Base-by-base conservation (phyloP, 2,797 vertebrate species). In the Toxotes lorentzi region DNA sequence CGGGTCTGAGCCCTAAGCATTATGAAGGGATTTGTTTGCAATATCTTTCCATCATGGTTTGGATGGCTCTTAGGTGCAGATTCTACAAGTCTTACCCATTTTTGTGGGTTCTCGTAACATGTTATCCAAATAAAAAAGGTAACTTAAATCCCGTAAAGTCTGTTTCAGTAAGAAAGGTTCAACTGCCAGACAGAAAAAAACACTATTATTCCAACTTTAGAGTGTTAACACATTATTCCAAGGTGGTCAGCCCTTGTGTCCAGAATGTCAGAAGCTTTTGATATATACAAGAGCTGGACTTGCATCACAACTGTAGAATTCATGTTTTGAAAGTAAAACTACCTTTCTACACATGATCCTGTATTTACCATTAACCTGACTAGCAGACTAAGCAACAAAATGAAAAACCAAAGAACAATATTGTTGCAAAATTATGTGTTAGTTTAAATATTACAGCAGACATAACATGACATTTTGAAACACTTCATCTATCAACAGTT, bases 401-500 rank as follows among this genome's bases (percentile, higher is more conserved):
- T 0, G 32, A 17, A 5, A 30, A 73, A 51, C 53, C 7, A 57
- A 70, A 60, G 17, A 10, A 51, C 54, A 76, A 57, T 34, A 24
- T 16, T 45, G n/a, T 57, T 54, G 74, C 60, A 24, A 65, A 77
- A 71, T 65, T 38, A 81, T 7, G 21, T 60, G 60, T 72, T 47
- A 13, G 21, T 47, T 60, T 58, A 57, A 73, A 80, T 63, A 35
- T 48, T 19, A 34, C 14, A 11, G 41, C 51, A 14, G 3, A 54
- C 48, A 62, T 63, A 72, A 60, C 59, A 77, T 23, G 23, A 70
- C 38, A 54, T 65, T 56, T 64, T 27, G 47, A 74, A 83, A 53
- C 78, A 75, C 40, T 13, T 61, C 7, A 69, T 82, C 60, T 43
- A 17, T 79, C 72, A 72, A 21, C 60, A 62, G 57, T 61, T 45